phyloP scores from a whole-genome alignment of 2,113 vertebrate genomes.

The Periophthalmodon schlosseri region DNA sequence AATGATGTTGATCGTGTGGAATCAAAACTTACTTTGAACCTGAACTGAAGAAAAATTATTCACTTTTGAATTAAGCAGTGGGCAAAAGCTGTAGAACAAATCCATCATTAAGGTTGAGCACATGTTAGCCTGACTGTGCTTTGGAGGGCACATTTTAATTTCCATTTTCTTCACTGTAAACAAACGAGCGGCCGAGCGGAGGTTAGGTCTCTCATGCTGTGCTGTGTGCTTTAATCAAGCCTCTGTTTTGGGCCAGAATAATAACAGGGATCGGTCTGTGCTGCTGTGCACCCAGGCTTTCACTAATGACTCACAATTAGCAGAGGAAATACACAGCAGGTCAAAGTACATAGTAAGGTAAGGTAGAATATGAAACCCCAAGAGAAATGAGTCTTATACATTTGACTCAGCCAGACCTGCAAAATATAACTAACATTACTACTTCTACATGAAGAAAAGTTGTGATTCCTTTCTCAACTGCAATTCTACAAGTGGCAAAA shows the following conservation, averaged over 20 bases:
- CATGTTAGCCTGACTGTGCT: slow-evolving; percentile 1
- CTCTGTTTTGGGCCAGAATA: background rate
- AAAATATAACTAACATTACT: too few relatives aligned
- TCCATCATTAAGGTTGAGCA: slow-evolving; percentile 24
- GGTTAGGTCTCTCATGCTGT: slow-evolving; percentile 4
- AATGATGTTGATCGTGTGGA: too few relatives aligned
- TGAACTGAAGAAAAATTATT: too few relatives aligned
- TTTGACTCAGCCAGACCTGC: background rate
- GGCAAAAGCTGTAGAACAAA: slow-evolving; percentile 21
- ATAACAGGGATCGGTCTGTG: background rate
- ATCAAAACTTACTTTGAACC: too few relatives aligned
- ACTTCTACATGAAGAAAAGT: too few relatives aligned
- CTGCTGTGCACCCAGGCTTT: background rate
- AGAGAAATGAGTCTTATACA: background rate
- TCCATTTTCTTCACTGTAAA: slow-evolving; percentile 12
- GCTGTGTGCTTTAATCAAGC: slow-evolving; percentile 17
- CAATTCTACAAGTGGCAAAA: too few relatives aligned
- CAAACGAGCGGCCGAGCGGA: slow-evolving; percentile 2
- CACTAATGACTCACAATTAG: background rate
- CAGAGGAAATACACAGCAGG: background rate
- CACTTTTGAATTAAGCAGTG: background rate
- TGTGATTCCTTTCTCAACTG: too few relatives aligned
- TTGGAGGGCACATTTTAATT: background rate
- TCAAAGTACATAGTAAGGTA: background rate
- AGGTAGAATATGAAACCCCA: background rate